phyloP scores from a whole-genome alignment of 2,113 vertebrate species.

The Xyliphius kryptos region DNA sequence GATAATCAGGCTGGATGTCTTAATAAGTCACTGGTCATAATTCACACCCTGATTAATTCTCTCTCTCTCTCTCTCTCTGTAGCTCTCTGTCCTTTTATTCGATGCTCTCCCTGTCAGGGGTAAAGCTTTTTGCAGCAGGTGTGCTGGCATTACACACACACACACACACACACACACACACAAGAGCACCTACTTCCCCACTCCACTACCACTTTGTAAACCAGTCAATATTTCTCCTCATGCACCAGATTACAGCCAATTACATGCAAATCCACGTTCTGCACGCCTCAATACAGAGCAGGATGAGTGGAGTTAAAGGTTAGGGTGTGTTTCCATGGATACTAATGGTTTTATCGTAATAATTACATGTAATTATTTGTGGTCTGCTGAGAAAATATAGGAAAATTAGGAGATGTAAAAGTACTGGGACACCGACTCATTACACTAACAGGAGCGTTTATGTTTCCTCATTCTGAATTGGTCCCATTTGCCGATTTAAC shows the following conservation, averaged over 20 bases:
- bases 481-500: too few relatives aligned
- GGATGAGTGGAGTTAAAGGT: slow-evolving; percentile 21
- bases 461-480: too few relatives aligned
- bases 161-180: slow-evolving; percentile 14
- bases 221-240: slow-evolving; percentile 23
- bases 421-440: too few relatives aligned
- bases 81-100: neutral
- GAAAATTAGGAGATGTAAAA: too few relatives aligned
- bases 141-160: slow-evolving; percentile 5
- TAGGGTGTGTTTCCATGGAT: slow-evolving; percentile 27
- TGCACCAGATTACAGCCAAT: slow-evolving; percentile 19
- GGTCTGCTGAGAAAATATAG: neutral
- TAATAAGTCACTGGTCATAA: too few relatives aligned
- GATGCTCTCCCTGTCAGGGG: neutral
- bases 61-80: neutral
- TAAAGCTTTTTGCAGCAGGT: slow-evolving; percentile 2
- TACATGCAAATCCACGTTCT: slow-evolving; percentile 31
- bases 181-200: neutral
- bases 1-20: too few relatives aligned
- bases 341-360: neutral
- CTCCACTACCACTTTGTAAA: slow-evolving; percentile 5
- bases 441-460: too few relatives aligned
- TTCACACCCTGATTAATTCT: too few relatives aligned
- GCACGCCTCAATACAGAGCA: neutral
- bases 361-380: neutral